Evolutionary conservation across 2,888 invertebrate genomes (phyloP).

Genomic region (Cryptocheilus praepositus): DNA sequence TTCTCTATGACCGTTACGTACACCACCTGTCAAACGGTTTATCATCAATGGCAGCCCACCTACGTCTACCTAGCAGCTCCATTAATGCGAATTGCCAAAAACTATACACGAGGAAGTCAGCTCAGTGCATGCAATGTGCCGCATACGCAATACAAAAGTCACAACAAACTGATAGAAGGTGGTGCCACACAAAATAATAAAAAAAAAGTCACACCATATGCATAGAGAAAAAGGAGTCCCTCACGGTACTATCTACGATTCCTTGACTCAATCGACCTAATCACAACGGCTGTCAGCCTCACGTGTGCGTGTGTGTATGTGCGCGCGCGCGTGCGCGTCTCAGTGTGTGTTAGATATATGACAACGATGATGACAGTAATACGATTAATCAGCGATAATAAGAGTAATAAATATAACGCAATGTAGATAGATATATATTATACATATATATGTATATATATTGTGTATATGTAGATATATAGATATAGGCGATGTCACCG

Average conservation of each 20-base stretch:
- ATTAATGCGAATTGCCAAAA: slow-evolving; percentile 47
- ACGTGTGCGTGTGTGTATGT: too few relatives aligned
- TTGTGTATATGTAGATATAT: slow-evolving; percentile 40
- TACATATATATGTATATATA: slow-evolving; percentile 19
- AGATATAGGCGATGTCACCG: slow-evolving; percentile 74
- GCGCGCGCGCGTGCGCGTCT: too few relatives aligned
- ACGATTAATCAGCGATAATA: slow-evolving; percentile 49
- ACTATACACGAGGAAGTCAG: slow-evolving; percentile 57
- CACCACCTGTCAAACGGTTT: slow-evolving; percentile 28
- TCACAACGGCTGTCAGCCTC: slow-evolving; percentile 36
- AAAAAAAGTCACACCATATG: slow-evolving; percentile 54
- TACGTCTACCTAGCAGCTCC: slow-evolving; percentile 55
- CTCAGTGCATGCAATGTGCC: slow-evolving; percentile 65
- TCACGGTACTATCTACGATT: slow-evolving; percentile 3
- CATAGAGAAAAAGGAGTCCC: slow-evolving; percentile 35
- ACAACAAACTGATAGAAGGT: slow-evolving; percentile 65
- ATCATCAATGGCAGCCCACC: slow-evolving; percentile 41
- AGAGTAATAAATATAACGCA: slow-evolving; percentile 52
- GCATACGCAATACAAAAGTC: slow-evolving; percentile 63
- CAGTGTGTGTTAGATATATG: slow-evolving; percentile 40
- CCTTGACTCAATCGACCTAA: slow-evolving; percentile 27
- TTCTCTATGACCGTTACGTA: slow-evolving; percentile 40
- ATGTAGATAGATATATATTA: slow-evolving; percentile 19
- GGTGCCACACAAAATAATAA: slow-evolving; percentile 61
- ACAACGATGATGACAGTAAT: slow-evolving; percentile 56